Evolutionary conservation across 1,140 invertebrate species (phyloP), one percentile per base, ranked within the genome.

Genomic region (Phenacoccus solenopsis): DNA sequence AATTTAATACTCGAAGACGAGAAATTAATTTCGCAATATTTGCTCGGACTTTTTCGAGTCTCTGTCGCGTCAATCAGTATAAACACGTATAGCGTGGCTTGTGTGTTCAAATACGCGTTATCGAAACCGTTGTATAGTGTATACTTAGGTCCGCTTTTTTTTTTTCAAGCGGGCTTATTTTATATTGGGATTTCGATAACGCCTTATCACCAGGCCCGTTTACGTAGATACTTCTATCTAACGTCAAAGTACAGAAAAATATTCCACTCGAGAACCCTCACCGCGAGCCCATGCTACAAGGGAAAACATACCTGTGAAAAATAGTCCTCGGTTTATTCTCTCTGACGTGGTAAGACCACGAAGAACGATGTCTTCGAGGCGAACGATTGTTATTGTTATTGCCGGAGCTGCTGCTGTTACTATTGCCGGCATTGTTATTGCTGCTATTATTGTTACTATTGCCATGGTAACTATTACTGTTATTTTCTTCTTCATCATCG

Each of bases 271-370:
- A 49, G 2, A 16, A n/a, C n/a, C n/a, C n/a, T n/a, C n/a, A n/a
- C n/a, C 38, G 16, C 38, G 12, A 49, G 20, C 16, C 38, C 5
- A 16, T n/a, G 5, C 12, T 49, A 49, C 16, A 49, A 49, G 38
- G 16, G 5, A 49, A 49, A n/a, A 49, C 12, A 25, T 78, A 86
- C 85, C 85, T 84, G 74, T 88, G 86, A 76, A 88, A 88, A 73
- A 88, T 83, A 69, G 85, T 84, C 81, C 64, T 78, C 77, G 49
- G 83, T 82, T 76, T 64, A 64, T 16, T 64, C 59, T 64, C 59
- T 27, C 22, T 64, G 59, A 27, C 59, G 20, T 71, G 49, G 57
- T 69, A 38, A 69, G 30, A 25, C 67, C 74, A 67, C 70, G 59
- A 70, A 69, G 71, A 69, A 72, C 59, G 71, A 72, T 80, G 79